Conservation (phyloP, 2,113 vertebrate genomes). For the Oryzias melastigma region DNA sequence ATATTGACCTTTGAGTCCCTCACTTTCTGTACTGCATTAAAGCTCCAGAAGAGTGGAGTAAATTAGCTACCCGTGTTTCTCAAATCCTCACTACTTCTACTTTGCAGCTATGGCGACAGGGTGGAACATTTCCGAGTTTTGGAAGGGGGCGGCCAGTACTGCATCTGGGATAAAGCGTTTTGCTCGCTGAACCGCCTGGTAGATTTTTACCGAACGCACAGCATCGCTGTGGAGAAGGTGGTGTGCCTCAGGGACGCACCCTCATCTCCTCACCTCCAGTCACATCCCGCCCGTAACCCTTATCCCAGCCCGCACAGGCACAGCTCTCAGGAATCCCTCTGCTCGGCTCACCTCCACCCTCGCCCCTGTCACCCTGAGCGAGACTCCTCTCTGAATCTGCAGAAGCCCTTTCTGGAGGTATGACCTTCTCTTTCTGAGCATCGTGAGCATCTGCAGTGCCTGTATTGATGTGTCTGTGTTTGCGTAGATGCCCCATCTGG, state of each 20-base stretch:
- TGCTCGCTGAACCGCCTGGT: slow-evolving; percentile 88
- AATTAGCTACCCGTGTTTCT: not conserved
- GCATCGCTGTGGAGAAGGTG: slow-evolving; percentile 80
- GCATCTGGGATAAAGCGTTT: slow-evolving; percentile 90
- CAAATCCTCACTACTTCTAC: not conserved
- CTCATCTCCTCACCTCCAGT: slow-evolving; percentile 20
- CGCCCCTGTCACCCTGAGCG: slow-evolving; percentile 30
- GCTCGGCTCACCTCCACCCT: slow-evolving; percentile 16
- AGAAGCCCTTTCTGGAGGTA: slow-evolving; percentile 48
- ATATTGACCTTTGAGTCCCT: too few relatives aligned
- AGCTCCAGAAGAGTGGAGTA: not conserved
- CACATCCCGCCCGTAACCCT: slow-evolving; percentile 46
- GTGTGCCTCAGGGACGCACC: slow-evolving; percentile 79
- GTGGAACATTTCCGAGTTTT: slow-evolving; percentile 93
- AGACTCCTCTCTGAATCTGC: slow-evolving; percentile 16
- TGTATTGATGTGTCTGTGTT: slow-evolving; percentile 6
- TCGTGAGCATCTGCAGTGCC: not conserved
- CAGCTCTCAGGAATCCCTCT: slow-evolving; percentile 52
- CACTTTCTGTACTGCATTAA: too few relatives aligned
- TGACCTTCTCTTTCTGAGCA: not conserved
- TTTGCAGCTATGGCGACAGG: slow-evolving; percentile 80
- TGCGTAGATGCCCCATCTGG: slow-evolving; percentile 70
- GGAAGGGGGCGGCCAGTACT: slow-evolving; percentile 84
- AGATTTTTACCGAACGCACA: slow-evolving; percentile 86
- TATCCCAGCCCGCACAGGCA: slow-evolving; percentile 68